These are phyloP conservation scores for Micrastur ruficollis DNA, from an alignment of 2,797 vertebrate species.

Conservation along the genomic window DNA sequence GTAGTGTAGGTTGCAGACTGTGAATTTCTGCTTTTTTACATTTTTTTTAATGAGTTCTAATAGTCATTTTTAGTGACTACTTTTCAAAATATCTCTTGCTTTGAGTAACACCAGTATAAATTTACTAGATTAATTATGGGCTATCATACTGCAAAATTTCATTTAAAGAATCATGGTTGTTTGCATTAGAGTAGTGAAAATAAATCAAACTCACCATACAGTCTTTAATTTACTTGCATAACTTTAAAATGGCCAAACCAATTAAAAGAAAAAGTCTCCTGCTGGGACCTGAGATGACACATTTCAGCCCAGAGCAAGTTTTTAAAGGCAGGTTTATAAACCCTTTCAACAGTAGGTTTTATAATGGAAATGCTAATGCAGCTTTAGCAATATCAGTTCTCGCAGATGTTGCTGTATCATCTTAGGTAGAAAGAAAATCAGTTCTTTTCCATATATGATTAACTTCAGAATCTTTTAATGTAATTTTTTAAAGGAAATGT, in stretches of 20 bases:
- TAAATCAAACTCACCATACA: neutral
- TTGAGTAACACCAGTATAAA: neutral
- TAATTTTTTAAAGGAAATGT: neutral
- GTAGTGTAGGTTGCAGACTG: neutral
- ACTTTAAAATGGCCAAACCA: neutral
- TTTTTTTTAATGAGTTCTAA: neutral
- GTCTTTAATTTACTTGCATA: neutral
- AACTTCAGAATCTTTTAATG: neutral
- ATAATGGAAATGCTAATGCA: constrained; percentile 67
- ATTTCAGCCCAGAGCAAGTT: constrained; percentile 55
- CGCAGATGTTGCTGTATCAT: neutral
- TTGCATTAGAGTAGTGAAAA: neutral
- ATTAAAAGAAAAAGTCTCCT: constrained; percentile 16
- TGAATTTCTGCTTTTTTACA: neutral
- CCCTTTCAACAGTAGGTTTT: constrained; percentile 19
- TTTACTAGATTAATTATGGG: neutral
- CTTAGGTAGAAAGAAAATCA: constrained; percentile 25
- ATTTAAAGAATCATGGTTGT: neutral
- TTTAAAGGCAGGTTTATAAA: constrained; percentile 55
- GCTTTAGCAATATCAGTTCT: constrained; percentile 33
- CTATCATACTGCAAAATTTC: neutral
- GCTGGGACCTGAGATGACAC: constrained; percentile 11
- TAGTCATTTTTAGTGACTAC: neutral
- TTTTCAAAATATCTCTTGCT: neutral
- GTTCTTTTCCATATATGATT: neutral